A percentile compares a stretch with the other conserved stretches of the same genome.
Evolutionary conservation across 2,888 invertebrate genomes (phyloP).

Genomic region (Diarsia dahlii): DNA sequence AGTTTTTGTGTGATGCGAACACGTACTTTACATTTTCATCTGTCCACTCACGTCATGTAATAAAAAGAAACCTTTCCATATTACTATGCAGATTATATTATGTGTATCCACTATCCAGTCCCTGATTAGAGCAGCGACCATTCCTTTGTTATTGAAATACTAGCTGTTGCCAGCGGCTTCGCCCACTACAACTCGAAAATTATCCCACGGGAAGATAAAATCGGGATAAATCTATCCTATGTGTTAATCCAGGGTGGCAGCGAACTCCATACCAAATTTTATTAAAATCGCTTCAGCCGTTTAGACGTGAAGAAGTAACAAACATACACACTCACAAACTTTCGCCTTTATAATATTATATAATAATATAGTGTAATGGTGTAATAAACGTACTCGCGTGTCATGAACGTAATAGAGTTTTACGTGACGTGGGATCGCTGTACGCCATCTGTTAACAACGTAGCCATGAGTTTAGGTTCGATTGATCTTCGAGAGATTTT

Average conservation of each 20-base stretch:
- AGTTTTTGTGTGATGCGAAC: not conserved
- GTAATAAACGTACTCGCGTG: constrained; percentile 20
- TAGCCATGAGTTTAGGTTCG: constrained; percentile 63
- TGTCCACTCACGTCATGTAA: constrained; percentile 7
- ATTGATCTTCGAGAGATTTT: constrained; percentile 75
- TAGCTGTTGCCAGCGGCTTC: too few species aligned
- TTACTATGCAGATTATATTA: constrained; percentile 19
- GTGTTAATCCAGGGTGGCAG: too few species aligned
- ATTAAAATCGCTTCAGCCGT: too few species aligned
- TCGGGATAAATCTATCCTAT: too few species aligned
- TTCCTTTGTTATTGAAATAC: constrained; percentile 26
- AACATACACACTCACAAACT: too few species aligned
- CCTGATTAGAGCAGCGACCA: constrained; percentile 24
- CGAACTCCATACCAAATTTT: too few species aligned
- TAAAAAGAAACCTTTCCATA: constrained; percentile 28
- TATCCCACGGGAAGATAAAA: too few species aligned
- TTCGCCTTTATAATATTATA: too few species aligned
- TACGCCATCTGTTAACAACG: constrained; percentile 55
- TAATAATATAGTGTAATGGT: too few species aligned
- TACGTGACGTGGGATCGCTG: constrained; percentile 16
- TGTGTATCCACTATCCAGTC: not conserved
- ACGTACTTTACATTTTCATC: not conserved
- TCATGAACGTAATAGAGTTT: constrained; percentile 15
- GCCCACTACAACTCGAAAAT: too few species aligned
- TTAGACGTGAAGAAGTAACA: too few species aligned